Conservation (phyloP, 2,797 vertebrate genomes). For the Poecilia wingei region DNA sequence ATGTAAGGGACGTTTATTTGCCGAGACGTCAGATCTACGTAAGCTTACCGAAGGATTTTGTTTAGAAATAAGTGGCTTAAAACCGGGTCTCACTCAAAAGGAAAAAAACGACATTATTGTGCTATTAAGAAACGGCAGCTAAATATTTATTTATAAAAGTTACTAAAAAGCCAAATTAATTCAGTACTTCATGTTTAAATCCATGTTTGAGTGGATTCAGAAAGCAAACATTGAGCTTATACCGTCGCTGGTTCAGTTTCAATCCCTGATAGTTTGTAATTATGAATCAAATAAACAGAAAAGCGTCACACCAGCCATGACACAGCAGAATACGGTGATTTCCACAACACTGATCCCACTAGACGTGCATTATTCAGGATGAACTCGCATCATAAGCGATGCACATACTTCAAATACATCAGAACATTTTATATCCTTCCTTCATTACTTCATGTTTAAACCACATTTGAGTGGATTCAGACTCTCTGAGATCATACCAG, state of each 20-base stretch:
- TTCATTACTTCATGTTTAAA: not conserved
- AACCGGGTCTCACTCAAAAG: no score
- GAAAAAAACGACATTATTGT: no score
- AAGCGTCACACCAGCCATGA: no score
- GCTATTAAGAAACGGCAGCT: not conserved
- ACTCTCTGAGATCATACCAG: slow-evolving; percentile 61
- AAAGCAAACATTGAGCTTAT: not conserved
- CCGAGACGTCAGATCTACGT: no score
- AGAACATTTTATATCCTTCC: not conserved
- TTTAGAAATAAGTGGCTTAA: no score
- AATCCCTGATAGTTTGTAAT: not conserved
- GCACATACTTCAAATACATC: not conserved
- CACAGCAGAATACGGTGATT: no score
- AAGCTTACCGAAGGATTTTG: no score
- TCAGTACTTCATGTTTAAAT: no score
- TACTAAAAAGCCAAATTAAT: not conserved
- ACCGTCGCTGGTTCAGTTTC: not conserved
- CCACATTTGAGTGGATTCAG: not conserved
- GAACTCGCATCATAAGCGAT: not conserved
- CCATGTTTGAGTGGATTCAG: no score
- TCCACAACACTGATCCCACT: not conserved
- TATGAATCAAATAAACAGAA: not conserved
- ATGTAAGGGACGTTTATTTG: no score
- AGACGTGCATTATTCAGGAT: not conserved
- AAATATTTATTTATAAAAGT: not conserved